Evolutionary conservation across 2,888 invertebrate species (phyloP), one percentile per base, ranked within the genome.

Genomic region (Tipula vernalis): DNA sequence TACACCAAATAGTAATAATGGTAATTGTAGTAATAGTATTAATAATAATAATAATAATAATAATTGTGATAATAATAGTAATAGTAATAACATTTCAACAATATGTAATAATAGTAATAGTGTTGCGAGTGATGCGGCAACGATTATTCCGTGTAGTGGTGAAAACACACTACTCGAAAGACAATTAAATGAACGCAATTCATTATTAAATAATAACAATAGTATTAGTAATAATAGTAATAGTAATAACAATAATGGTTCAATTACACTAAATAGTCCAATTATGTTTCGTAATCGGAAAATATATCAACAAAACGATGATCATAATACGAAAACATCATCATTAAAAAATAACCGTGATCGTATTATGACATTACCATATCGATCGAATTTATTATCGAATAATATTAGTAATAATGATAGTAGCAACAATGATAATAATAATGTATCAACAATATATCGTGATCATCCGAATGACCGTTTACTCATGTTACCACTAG

Each of bases 131-230:
- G 85, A 42, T 44, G 5, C 42, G 5, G 44, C 12, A 42, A 42
- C 41, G 84, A 39, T 84, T 3, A 39, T 84, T 5, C 41, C 84
- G 6, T 71, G 71, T 71, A 13, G 15, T 84, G 84, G 39, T 39
- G 84, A 84, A 84, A 84, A 84, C 39, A 13, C 28, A 5, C 10
- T 28, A 86, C n/a, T 87, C 8, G 88, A 88, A 41, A 86, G 87
- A n/a, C 84, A 39, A 36, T 85, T 86, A 36, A 86, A 89, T 36
- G 91, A 91, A 87, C 89, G 91, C 0, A 91, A 91, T 87, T 91
- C 91, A 41, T 89, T 91, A 36, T 88, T 91, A 36, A 91, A 91
- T 42, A 90, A 91, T 18, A 90, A 90, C 28, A 28, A 28, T 28
- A 28, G 28, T 28, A 28, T 28, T n/a, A 91, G 91, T 0, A 91